phyloP scores from a whole-genome alignment of 2,888 invertebrate species.

The Lobophora halterata region DNA sequence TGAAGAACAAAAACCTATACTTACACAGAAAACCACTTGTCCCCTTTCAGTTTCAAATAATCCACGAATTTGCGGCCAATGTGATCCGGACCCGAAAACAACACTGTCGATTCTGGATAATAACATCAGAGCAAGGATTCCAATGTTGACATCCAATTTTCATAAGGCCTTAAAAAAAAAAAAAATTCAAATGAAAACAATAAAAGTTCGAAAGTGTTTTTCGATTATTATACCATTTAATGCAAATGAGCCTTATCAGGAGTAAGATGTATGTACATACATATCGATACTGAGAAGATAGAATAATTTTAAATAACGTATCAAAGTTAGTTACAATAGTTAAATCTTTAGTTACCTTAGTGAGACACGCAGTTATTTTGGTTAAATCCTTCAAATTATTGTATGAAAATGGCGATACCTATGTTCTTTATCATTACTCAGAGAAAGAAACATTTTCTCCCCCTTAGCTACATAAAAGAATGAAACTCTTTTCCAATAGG shows the following conservation, averaged over 20 bases:
- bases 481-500: conserved; percentile 50
- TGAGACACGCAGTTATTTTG: no score
- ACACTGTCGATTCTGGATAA: conserved; percentile 38
- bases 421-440: conserved; percentile 12
- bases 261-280: no score
- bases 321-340: no score
- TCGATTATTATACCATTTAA: no score
- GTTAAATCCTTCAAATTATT: no score
- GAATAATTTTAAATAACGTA: no score
- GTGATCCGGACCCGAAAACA: conserved; percentile 34
- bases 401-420: no score
- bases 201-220: no score
- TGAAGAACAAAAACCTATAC: conserved; percentile 11
- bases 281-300: no score
- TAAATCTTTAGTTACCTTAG: no score
- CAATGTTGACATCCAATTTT: not conserved
- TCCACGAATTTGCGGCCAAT: conserved; percentile 25
- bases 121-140: conserved; percentile 9
- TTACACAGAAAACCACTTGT: conserved; percentile 23
- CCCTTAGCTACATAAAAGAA: conserved; percentile 46
- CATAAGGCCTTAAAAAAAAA: not conserved
- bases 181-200: no score
- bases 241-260: no score
- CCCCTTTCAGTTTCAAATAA: conserved; percentile 28
- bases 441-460: conserved; percentile 39